These are phyloP conservation scores for Rhadinocentrus ornatus DNA, from an alignment of 2,797 vertebrate genomes.

Conservation along the genomic window DNA sequence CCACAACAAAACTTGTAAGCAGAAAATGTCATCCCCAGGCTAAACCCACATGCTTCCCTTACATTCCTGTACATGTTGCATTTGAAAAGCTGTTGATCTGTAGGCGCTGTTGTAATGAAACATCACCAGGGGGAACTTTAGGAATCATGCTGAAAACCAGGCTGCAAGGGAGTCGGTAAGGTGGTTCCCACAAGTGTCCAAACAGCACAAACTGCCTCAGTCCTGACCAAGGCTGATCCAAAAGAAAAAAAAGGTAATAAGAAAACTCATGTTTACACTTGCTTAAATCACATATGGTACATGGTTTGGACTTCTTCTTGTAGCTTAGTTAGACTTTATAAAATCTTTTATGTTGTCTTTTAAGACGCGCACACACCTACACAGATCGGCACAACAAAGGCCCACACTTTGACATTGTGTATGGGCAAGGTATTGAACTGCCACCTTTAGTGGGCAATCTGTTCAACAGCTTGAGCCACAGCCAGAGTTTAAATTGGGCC, in stretches of 20 bases:
- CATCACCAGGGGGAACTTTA: conserved; percentile 34
- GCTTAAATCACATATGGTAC: neutral
- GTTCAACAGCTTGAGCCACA: neutral
- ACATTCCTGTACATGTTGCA: conserved; percentile 10
- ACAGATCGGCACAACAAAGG: neutral
- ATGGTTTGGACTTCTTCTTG: neutral
- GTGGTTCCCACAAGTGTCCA: conserved; percentile 23
- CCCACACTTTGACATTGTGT: neutral
- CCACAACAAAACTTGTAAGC: conserved; percentile 15
- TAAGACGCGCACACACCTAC: no score
- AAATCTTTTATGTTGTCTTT: neutral
- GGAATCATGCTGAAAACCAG: conserved; percentile 39
- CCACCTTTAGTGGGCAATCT: neutral
- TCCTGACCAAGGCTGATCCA: neutral
- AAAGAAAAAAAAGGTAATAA: neutral
- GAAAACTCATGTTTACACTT: neutral
- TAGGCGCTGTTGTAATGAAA: conserved; percentile 45
- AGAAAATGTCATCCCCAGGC: neutral
- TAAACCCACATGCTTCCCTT: conserved; percentile 4
- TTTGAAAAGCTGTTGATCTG: conserved; percentile 42
- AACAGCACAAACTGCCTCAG: neutral
- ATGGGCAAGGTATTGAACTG: neutral
- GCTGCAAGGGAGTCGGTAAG: conserved; percentile 45
- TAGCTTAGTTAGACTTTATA: neutral
- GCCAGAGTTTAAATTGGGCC: neutral